Conservation (phyloP, 2,888 invertebrate species). For the Didymodactylos carnosus region DNA sequence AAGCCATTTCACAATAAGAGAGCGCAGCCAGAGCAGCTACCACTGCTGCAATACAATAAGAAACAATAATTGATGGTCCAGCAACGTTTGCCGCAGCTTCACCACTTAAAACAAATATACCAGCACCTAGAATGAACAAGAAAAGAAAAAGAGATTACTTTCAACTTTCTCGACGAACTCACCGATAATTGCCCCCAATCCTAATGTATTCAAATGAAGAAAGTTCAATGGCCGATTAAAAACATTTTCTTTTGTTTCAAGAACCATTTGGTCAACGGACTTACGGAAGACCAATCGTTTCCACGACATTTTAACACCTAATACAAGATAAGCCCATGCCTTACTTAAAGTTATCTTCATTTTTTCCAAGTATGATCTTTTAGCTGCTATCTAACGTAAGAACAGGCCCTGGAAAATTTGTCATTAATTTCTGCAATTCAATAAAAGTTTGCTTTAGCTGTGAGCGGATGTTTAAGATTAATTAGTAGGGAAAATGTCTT, state of each 20-base stretch:
- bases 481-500: no score
- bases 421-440: no score
- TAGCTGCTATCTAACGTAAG: no score
- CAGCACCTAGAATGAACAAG: background rate
- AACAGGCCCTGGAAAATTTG: no score
- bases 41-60: background rate
- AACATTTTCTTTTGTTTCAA: background rate
- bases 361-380: no score
- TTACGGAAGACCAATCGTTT: no score
- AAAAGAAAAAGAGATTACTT: background rate
- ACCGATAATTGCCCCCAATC: background rate
- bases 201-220: background rate
- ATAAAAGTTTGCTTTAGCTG: no score
- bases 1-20: background rate
- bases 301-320: no score
- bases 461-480: no score
- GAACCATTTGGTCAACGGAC: no score
- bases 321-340: no score
- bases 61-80: background rate
- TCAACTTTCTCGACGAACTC: background rate
- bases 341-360: no score
- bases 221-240: background rate
- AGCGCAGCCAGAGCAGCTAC: background rate
- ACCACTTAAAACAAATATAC: background rate
- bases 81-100: background rate